These are phyloP conservation scores for Scaptomyza tumidula DNA, from an alignment of 2,888 invertebrate genomes.

Conservation along the genomic window DNA sequence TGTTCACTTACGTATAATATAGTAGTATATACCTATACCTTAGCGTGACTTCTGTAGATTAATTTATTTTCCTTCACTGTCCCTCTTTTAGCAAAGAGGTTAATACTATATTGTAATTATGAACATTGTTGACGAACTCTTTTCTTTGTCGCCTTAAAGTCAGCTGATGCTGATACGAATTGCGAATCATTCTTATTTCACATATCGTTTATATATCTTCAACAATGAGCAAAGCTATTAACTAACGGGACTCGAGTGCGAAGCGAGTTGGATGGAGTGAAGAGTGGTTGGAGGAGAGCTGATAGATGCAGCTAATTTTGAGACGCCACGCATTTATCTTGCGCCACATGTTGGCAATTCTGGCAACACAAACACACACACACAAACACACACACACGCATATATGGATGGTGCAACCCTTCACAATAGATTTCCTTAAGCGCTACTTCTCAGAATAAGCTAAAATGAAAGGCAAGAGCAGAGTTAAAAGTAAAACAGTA, in stretches of 20 bases:
- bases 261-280: neutral
- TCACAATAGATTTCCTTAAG: constrained; percentile 48
- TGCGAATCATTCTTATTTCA: constrained; percentile 31
- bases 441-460: constrained; percentile 44
- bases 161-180: constrained; percentile 16
- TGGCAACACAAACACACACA: constrained; percentile 19
- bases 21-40: too few relatives aligned
- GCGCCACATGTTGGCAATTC: constrained; percentile 58
- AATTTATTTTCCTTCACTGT: neutral
- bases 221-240: constrained; percentile 13
- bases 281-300: constrained; percentile 5
- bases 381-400: constrained; percentile 13
- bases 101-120: neutral
- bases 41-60: neutral
- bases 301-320: constrained; percentile 54
- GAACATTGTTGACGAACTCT: neutral
- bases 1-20: neutral
- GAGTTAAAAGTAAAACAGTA: constrained; percentile 22
- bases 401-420: constrained; percentile 30
- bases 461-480: constrained; percentile 21
- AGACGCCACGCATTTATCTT: constrained; percentile 59
- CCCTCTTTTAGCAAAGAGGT: constrained; percentile 28
- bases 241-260: constrained; percentile 1
- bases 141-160: constrained; percentile 6
- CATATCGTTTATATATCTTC: constrained; percentile 33